These are phyloP conservation scores for Ceyx melanurus DNA, from an alignment of 2,113 vertebrate genomes.

Conservation along the genomic window DNA sequence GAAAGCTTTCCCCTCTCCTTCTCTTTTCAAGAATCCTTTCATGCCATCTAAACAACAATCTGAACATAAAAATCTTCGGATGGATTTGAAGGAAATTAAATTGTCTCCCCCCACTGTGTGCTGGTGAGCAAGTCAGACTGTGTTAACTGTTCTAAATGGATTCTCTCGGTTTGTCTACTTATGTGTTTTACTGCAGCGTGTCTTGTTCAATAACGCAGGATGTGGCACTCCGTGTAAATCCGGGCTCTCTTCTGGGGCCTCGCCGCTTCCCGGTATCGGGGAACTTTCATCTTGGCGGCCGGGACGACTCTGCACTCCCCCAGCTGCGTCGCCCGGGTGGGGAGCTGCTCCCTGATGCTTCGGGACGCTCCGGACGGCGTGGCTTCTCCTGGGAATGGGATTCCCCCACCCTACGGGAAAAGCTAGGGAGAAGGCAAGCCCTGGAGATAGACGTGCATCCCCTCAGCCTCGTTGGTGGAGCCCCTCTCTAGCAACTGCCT, in stretches of 20 bases:
- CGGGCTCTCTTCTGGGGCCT: not conserved
- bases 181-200: slow-evolving; percentile 20
- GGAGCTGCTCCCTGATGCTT: not conserved
- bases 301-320: not conserved
- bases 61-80: slow-evolving; percentile 24
- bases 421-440: not conserved
- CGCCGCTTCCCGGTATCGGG: not conserved
- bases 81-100: slow-evolving; percentile 55
- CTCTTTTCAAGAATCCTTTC: not conserved
- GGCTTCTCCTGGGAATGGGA: not conserved
- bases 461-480: not conserved
- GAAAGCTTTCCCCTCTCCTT: not conserved
- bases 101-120: slow-evolving; percentile 46
- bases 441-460: not conserved
- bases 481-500: not conserved
- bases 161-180: slow-evolving; percentile 50
- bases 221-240: slow-evolving; percentile 9
- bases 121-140: slow-evolving; percentile 26
- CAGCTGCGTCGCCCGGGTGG: not conserved
- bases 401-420: not conserved
- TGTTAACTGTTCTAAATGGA: slow-evolving; percentile 61
- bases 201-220: slow-evolving; percentile 45
- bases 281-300: not conserved
- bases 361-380: not conserved
- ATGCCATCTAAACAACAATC: not conserved